Conservation (phyloP, 2,888 invertebrate genomes). For the Tineola bisselliella region DNA sequence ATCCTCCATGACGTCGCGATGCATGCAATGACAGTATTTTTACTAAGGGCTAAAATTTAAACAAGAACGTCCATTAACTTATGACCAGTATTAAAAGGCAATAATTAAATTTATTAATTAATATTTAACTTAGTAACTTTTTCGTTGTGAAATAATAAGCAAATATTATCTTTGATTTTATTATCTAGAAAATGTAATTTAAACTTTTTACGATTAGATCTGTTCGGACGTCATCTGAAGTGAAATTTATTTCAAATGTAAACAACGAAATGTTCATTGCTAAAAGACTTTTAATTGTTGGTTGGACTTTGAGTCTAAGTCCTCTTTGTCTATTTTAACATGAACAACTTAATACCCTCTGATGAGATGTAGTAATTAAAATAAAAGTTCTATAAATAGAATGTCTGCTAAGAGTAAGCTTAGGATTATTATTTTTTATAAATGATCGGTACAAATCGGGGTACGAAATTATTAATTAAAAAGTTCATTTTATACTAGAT, state of each 20-base stretch:
- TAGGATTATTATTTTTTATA: not conserved
- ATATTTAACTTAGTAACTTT: too few relatives aligned
- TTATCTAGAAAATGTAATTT: constrained; percentile 6
- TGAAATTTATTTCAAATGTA: not conserved
- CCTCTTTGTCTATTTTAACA: not conserved
- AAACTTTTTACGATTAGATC: not conserved
- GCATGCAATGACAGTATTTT: too few relatives aligned
- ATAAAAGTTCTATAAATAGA: not conserved
- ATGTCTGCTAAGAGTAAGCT: not conserved
- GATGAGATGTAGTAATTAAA: not conserved
- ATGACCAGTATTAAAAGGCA: too few relatives aligned
- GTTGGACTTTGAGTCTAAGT: not conserved
- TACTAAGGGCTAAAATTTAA: too few relatives aligned
- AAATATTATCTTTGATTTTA: not conserved
- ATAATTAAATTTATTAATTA: too few relatives aligned
- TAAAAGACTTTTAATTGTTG: constrained; percentile 5
- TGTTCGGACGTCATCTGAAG: not conserved
- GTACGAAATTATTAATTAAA: not conserved
- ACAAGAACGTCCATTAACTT: too few relatives aligned
- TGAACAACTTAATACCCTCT: not conserved
- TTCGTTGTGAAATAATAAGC: too few relatives aligned
- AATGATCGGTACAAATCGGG: not conserved
- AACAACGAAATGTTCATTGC: not conserved
- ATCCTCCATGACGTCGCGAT: too few relatives aligned
- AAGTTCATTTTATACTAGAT: too few relatives aligned